phyloP scores from a whole-genome alignment of 2,888 invertebrate species.

The Nymphalis polychloros region DNA sequence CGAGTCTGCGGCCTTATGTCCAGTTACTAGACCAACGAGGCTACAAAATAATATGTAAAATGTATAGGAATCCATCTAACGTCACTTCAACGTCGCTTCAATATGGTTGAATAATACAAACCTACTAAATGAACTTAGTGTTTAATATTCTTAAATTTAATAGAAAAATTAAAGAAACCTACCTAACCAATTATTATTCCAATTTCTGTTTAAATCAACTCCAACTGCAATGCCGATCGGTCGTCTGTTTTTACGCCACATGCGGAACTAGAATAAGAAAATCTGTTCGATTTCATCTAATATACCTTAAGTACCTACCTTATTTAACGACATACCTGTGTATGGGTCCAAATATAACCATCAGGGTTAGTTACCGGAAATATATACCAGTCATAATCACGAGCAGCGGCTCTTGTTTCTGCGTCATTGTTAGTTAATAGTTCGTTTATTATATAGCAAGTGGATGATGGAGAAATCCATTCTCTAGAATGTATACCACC shows the following conservation, averaged over 20 bases:
- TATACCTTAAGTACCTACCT: background rate
- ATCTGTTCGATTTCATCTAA: too few species aligned
- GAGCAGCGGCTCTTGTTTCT: conserved; percentile 70
- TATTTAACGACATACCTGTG: conserved; percentile 57
- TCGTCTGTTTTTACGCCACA: conserved; percentile 86
- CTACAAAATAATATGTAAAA: too few species aligned
- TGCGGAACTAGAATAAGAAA: conserved; percentile 73
- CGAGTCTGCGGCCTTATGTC: too few species aligned
- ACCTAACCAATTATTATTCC: conserved; percentile 86
- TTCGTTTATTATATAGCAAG: conserved; percentile 83
- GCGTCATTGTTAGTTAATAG: conserved; percentile 79
- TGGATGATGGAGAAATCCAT: conserved; percentile 86
- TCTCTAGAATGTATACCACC: conserved; percentile 88
- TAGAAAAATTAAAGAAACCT: conserved; percentile 39
- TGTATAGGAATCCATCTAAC: too few species aligned
- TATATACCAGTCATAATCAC: conserved; percentile 87
- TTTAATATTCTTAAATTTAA: too few species aligned
- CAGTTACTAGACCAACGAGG: too few species aligned
- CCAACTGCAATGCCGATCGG: conserved; percentile 80
- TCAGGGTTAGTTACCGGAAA: conserved; percentile 90
- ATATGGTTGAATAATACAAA: too few species aligned
- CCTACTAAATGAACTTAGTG: too few species aligned
- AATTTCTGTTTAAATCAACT: conserved; percentile 90
- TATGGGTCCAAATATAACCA: conserved; percentile 87
- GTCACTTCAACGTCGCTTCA: too few species aligned